Conservation (phyloP, 2,113 vertebrate species). For the Tangachromis dhanisi region DNA sequence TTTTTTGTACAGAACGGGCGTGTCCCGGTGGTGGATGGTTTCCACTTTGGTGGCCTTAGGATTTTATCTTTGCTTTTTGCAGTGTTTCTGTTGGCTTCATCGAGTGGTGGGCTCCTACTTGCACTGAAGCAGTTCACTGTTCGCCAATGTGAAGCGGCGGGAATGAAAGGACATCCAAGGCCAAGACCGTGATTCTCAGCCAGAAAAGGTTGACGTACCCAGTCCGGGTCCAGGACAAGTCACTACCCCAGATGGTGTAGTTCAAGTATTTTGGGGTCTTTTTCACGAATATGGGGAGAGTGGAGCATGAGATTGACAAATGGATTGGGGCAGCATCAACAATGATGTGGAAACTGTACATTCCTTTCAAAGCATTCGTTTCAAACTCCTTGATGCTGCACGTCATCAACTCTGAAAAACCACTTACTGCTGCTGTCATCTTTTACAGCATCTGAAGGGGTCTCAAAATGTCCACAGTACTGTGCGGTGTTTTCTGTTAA, state of each 20-base stretch:
- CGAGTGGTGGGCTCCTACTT: rapidly evolving
- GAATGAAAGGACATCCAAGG: not conserved
- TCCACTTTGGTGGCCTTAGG: not conserved
- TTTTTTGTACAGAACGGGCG: not conserved
- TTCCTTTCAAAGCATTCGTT: rapidly evolving
- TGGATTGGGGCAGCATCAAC: not conserved
- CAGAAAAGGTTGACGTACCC: not conserved
- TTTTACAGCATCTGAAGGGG: not conserved
- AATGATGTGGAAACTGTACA: not conserved
- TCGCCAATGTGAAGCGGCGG: rapidly evolving
- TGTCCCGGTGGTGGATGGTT: not conserved
- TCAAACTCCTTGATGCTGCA: not conserved
- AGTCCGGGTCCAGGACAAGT: not conserved
- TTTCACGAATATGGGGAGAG: not conserved
- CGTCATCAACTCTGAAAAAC: not conserved
- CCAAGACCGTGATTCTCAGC: not conserved
- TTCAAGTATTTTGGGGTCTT: not conserved
- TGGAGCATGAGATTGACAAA: not conserved
- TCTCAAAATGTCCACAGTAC: not conserved
- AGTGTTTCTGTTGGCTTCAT: not conserved
- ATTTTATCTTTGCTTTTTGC: not conserved
- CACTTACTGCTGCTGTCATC: not conserved
- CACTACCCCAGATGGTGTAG: not conserved
- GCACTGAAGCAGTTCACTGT: not conserved
- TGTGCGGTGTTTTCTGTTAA: not conserved